Base-by-base conservation (phyloP, 2,888 invertebrate genomes). In the Melanostoma mellinum region DNA sequence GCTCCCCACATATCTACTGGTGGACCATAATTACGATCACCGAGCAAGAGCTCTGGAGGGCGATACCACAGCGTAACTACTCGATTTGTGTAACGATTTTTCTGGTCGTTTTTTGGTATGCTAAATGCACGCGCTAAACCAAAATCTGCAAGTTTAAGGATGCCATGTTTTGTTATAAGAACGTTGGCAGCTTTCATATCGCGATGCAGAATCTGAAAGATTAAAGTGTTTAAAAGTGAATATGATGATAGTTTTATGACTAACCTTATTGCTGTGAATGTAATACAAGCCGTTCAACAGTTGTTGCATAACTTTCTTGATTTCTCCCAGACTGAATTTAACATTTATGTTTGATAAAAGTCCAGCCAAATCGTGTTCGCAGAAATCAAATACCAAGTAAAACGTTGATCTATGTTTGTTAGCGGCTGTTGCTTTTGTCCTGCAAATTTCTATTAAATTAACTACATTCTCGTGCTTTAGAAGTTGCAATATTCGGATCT, bases 111-210 rank as follows among this genome's bases (percentile, higher is more conserved):
- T 92, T 97, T 97, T 5, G 95, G 95, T 20, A 95, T 94, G 91
- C 97, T 98, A 89, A 98, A 97, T 0, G 98, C 98, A 87, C 99
- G 92, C 0, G 99, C 99, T 75, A 99, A 92, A 71, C 99, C 99
- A 92, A 99, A 99, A 92, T 99, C 99, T 2, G 99, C 99, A 75
- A 99, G 91, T 91, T 99, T 99, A 0, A 99, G 91, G 3, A 97
- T 94, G 0, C 98, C 99, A 90, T 96, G 96, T 90, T 98, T 98
- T 0, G 99, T 99, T 75, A 99, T 97, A 9, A 99, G 92, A 38
- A 99, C 98, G 92, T 99, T 99, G 0, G 99, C 99, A 6, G 99
- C 98, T 92, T 99, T 99, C 99, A 99, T 99, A 88, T 99, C 99
- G 87, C 98, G 93, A 89, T 98, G 98, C 0, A 98, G 90, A 85